Evolutionary conservation across 2,797 vertebrate species (phyloP), one percentile per base, ranked within the genome.

Genomic region (Syngnathus acus): DNA sequence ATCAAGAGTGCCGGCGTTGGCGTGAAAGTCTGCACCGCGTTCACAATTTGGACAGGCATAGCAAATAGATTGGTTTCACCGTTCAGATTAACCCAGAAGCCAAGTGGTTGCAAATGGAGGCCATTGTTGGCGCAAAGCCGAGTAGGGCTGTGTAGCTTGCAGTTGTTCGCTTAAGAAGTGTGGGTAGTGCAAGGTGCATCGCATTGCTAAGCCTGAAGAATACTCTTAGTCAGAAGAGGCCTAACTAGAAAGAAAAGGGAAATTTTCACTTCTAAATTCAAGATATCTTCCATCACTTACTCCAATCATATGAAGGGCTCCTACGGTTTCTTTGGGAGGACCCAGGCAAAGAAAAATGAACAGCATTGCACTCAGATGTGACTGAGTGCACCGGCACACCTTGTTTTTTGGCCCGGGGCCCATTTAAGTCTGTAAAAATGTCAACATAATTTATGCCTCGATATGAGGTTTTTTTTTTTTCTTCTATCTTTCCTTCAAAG

Each of bases 61-160:
- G 65, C 76, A 68, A 90, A 89, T 88, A 86, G 87, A 90, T 91
- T 90, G 84, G 89, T 84, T 81, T 87, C 87, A 89, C 82, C 63
- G 81, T 77, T 84, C 85, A 85, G 89, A 87, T 89, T 86, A 87
- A 81, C 40, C 53, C 26, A 65, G 72, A 74, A 75, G 82, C 70
- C 73, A 71, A 79, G 70, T 76, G 75, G 78, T 73, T 78, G 72
- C 68, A 86, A 85, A 82, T 80, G 82, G 84, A 77, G 40, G 74
- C 72, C 72, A 87, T 89, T 90, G 88, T 88, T 76, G 82, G 76
- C 67, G 81, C 23, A 7, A 42, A 73, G 70, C 72, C 42, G 68
- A 80, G 76, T 2, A 59, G 58, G 67, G 78, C 73, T 66, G 65
- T 64, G 78, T n/a, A 55, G 78, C 69, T 65, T 10, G 38, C 67